Conservation (phyloP, 2,797 vertebrate species). For the Phylloscopus collybita region DNA sequence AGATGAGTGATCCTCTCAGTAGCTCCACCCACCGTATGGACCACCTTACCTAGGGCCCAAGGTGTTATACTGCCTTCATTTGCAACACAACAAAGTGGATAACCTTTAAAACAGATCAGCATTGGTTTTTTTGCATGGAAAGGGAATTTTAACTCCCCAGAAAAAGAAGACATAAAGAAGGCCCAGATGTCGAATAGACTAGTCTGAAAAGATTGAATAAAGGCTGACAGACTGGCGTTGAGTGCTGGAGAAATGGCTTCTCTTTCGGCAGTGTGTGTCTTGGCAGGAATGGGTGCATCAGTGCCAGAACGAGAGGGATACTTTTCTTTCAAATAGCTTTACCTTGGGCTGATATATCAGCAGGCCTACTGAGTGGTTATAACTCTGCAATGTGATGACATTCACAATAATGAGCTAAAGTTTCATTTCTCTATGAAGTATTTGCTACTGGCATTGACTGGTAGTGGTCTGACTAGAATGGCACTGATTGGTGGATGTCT, state of each 20-base stretch:
- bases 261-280: not conserved
- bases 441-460: not conserved
- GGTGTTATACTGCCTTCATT: not conserved
- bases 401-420: not conserved
- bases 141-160: not conserved
- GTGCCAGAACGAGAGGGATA: not conserved
- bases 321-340: not conserved
- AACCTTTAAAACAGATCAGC: not conserved
- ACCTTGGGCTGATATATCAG: not conserved
- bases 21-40: not conserved
- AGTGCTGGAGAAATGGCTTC: not conserved
- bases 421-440: not conserved
- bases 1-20: not conserved
- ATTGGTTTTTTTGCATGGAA: not conserved
- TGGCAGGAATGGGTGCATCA: not conserved
- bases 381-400: not conserved
- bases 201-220: not conserved
- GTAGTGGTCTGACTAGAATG: not conserved
- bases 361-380: not conserved
- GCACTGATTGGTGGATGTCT: not conserved
- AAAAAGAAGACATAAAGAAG: not conserved
- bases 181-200: not conserved
- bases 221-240: not conserved
- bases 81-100: not conserved
- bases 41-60: not conserved